phyloP scores from a whole-genome alignment of 92 coral and sea anemone genomes.

The Paragorgia papillata region DNA sequence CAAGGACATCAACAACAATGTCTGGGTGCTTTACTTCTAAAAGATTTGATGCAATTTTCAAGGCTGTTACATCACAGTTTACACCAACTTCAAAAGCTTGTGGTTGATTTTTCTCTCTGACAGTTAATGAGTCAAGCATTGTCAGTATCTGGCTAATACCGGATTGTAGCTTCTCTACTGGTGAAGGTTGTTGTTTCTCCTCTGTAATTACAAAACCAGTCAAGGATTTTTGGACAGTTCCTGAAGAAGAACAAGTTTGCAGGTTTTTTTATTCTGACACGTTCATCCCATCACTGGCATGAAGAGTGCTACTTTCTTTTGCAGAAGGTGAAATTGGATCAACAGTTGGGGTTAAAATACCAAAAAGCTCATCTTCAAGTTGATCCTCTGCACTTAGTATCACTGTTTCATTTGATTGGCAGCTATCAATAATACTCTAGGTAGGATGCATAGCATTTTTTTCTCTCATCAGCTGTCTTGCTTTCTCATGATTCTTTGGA shows the following conservation, averaged over 20 bases:
- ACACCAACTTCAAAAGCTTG: not conserved
- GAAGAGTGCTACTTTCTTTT: too few species aligned
- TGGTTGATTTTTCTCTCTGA: too few species aligned
- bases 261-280: not conserved
- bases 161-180: not conserved
- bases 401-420: too few species aligned
- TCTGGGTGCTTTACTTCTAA: slow-evolving; percentile 28
- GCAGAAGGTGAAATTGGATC: too few species aligned
- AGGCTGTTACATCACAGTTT: slow-evolving; percentile 26
- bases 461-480: not conserved
- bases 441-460: not conserved
- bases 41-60: not conserved
- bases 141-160: slow-evolving; percentile 15
- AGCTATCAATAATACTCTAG: too few species aligned
- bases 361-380: too few species aligned
- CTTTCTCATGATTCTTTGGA: slow-evolving; percentile 5
- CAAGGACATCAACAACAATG: not conserved
- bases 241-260: not conserved
- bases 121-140: not conserved
- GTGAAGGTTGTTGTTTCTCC: not conserved
- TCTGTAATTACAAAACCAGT: not conserved
- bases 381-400: too few species aligned
- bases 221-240: slow-evolving; percentile 2
- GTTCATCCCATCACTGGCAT: too few species aligned
- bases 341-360: too few species aligned